phyloP scores from a whole-genome alignment of 2,797 vertebrate species.

The Perodicticus potto region DNA sequence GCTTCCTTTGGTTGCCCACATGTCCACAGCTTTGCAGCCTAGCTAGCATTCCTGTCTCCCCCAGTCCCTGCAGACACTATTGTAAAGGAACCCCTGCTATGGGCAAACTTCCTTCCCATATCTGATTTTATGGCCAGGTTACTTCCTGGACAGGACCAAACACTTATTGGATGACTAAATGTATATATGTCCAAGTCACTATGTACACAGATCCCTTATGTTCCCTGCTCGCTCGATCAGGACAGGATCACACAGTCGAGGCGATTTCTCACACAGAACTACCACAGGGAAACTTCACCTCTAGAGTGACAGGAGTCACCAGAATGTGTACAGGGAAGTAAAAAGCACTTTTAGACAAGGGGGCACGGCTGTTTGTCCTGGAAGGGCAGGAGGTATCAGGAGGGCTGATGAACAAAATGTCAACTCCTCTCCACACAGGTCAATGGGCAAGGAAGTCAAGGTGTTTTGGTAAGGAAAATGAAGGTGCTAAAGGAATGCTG shows the following conservation, averaged over 20 bases:
- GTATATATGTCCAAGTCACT: background rate
- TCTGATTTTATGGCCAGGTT: conserved; percentile 71
- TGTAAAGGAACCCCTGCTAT: background rate
- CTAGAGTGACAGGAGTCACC: background rate
- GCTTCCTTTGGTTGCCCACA: background rate
- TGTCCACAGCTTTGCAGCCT: background rate
- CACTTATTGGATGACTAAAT: conserved; percentile 18
- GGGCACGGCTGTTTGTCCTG: background rate
- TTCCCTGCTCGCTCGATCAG: background rate
- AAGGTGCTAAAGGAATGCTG: background rate
- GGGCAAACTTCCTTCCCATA: conserved; percentile 54
- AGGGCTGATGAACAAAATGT: background rate
- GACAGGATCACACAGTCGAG: background rate
- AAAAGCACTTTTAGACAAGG: background rate
- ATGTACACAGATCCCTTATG: background rate
- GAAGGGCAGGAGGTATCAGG: background rate
- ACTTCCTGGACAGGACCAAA: conserved; percentile 65
- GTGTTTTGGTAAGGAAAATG: background rate
- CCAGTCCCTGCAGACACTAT: background rate
- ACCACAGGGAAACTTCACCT: background rate
- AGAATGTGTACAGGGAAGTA: background rate
- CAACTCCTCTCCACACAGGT: background rate
- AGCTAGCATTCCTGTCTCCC: background rate
- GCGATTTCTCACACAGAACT: background rate
- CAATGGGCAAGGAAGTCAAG: background rate